phyloP scores from a whole-genome alignment of 2,888 invertebrate genomes.

The Zaprionus obscuricornis region DNA sequence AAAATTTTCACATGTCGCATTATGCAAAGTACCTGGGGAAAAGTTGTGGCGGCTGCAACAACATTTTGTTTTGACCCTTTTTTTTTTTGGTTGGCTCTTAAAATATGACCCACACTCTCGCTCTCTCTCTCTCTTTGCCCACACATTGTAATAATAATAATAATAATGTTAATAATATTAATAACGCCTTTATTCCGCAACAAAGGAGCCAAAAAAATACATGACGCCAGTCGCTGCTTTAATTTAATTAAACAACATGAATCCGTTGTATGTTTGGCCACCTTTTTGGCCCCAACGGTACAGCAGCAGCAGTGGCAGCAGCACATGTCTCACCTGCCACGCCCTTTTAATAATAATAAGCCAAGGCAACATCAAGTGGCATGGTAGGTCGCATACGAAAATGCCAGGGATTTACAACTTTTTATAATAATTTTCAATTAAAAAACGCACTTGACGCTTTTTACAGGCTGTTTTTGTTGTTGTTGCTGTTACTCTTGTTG shows the following conservation, averaged over 20 bases:
- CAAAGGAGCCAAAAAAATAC: conserved; percentile 48
- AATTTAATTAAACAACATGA: conserved; percentile 79
- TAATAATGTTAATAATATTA: conserved; percentile 69
- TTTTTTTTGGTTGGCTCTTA: conserved; percentile 5
- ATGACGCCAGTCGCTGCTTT: conserved; percentile 62
- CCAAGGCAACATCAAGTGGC: background rate
- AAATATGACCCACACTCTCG: conserved; percentile 1
- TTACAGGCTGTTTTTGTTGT: conserved; percentile 32
- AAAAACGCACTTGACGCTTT: conserved; percentile 64
- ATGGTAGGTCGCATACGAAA: conserved; percentile 24
- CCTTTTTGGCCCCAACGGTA: conserved; percentile 59
- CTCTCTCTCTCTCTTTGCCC: background rate
- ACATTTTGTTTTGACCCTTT: conserved; percentile 43
- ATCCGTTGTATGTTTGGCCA: conserved; percentile 68
- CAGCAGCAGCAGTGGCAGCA: conserved; percentile 5
- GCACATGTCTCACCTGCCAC: background rate
- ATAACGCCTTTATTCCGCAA: conserved; percentile 73
- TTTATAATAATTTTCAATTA: conserved; percentile 78
- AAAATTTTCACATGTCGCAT: conserved; percentile 71
- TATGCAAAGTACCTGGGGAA: conserved; percentile 69
- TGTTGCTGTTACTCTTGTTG: conserved; percentile 33
- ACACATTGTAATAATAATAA: conserved; percentile 12
- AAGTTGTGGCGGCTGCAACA: conserved; percentile 31
- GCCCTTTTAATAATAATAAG: background rate
- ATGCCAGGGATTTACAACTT: conserved; percentile 73